phyloP scores from a whole-genome alignment of 2,888 invertebrate genomes.

The Arenicola marina region DNA sequence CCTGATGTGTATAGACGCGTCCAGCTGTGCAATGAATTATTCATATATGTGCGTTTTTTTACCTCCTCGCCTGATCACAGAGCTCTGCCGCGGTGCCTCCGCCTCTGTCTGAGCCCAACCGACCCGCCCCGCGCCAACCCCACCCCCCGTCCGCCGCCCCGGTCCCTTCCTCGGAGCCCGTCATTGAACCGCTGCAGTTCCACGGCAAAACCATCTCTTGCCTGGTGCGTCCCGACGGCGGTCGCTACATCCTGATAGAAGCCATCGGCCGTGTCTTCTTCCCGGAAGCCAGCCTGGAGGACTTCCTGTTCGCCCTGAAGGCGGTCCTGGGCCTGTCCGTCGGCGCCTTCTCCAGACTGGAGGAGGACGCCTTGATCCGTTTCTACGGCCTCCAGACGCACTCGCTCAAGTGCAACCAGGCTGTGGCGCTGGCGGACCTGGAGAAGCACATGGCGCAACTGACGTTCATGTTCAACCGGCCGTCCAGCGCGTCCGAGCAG shows the following conservation, averaged over 20 bases:
- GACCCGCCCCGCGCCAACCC: too few relatives aligned
- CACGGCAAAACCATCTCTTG: conserved; percentile 55
- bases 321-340: conserved; percentile 47
- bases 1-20: too few relatives aligned
- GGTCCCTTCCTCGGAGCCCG: too few relatives aligned
- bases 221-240: conserved; percentile 36
- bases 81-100: too few relatives aligned
- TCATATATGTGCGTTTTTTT: too few relatives aligned
- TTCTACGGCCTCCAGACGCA: conserved; percentile 55
- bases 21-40: too few relatives aligned
- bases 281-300: conserved; percentile 47
- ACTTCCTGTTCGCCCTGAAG: conserved; percentile 51
- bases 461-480: conserved; percentile 1
- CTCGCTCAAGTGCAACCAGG: conserved; percentile 52
- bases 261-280: conserved; percentile 55
- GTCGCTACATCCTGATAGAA: conserved; percentile 48
- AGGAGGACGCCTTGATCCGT: conserved; percentile 53
- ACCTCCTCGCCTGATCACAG: too few relatives aligned
- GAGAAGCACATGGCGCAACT: conserved; percentile 51
- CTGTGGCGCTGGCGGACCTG: conserved; percentile 48
- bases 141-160: too few relatives aligned
- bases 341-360: conserved; percentile 45
- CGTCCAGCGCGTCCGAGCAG: too few relatives aligned
- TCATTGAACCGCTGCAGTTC: conserved; percentile 38
- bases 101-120: too few relatives aligned